These are phyloP conservation scores for Cyanocitta stelleri DNA, from an alignment of 2,113 vertebrate species.

Conservation along the genomic window DNA sequence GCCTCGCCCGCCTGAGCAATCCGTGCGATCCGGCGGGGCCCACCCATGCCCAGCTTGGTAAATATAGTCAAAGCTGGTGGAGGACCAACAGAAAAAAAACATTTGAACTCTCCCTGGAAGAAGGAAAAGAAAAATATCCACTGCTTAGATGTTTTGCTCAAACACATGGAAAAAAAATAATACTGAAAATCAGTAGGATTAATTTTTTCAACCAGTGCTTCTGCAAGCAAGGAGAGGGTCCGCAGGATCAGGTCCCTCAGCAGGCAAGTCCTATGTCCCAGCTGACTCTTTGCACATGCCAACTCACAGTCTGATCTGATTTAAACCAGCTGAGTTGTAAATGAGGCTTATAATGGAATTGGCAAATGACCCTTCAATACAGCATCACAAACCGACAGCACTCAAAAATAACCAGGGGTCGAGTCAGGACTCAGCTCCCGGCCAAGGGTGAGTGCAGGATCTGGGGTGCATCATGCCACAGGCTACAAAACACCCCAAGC, in stretches of 20 bases:
- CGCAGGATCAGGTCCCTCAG: background rate
- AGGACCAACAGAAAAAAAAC: background rate
- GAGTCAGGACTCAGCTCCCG: background rate
- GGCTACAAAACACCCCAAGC: background rate
- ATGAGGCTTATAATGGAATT: slow-evolving; percentile 52
- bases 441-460: background rate
- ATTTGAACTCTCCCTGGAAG: background rate
- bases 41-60: slow-evolving; percentile 3
- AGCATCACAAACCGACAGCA: background rate
- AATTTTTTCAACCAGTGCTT: background rate
- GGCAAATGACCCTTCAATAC: slow-evolving; percentile 16
- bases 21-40: background rate
- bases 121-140: background rate
- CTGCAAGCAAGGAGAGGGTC: background rate
- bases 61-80: background rate
- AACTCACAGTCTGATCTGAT: background rate
- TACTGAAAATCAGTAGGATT: background rate
- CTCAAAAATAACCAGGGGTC: background rate
- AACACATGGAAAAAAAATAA: background rate
- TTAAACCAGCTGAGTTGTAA: slow-evolving; percentile 51
- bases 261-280: background rate
- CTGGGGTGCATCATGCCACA: background rate
- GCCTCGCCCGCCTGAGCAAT: slow-evolving; percentile 8
- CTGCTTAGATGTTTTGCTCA: background rate
- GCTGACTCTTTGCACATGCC: background rate